Evolutionary conservation across 2,888 invertebrate genomes (phyloP), one percentile per base, ranked within the genome.

Genomic region (Zaprionus obscuricornis): DNA sequence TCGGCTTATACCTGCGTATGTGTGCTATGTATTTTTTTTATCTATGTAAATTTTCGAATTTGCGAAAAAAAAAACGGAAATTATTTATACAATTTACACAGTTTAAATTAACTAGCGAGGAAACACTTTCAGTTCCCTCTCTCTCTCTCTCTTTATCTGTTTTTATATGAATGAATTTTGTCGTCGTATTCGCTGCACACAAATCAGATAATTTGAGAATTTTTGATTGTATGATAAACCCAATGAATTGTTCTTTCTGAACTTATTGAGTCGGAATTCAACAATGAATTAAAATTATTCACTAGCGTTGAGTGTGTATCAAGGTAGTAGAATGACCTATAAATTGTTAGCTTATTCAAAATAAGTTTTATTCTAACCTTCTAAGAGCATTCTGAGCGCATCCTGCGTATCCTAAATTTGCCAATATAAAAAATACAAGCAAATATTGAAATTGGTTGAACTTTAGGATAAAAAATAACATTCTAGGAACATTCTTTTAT

Each of bases 11-110:
- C 11, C 8, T 31, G 31, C n/a, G 6, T 13, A 2, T 27, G 14
- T 29, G 8, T 54, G 46, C n/a, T n/a, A n/a, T n/a, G n/a, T n/a
- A n/a, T n/a, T n/a, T n/a, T n/a, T n/a, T n/a, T n/a, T 33, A 43
- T 33, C 55, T 77, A 68, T 57, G 59, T 42, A 63, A 74, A 68
- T 74, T 71, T 7, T n/a, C n/a, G 4, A 17, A 47, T 34, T 73
- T 55, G 52, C 57, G 54, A 46, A 60, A 81, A 85, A 78, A 60
- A 81, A 85, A 78, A 85, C 85, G 85, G 78, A 85, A 79, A 85
- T 69, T 81, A 78, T 74, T 81, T 78, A 57, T 66, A 84, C 73
- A 77, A n/a, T 73, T 84, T 83, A 66, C 81, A 84, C 77, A 76
- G 77, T 62, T 81, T 66, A 63, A 81, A 77, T 76, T 59, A 81